Conservation (phyloP, 2,113 vertebrate genomes). For the Pyxicephalus adspersus region DNA sequence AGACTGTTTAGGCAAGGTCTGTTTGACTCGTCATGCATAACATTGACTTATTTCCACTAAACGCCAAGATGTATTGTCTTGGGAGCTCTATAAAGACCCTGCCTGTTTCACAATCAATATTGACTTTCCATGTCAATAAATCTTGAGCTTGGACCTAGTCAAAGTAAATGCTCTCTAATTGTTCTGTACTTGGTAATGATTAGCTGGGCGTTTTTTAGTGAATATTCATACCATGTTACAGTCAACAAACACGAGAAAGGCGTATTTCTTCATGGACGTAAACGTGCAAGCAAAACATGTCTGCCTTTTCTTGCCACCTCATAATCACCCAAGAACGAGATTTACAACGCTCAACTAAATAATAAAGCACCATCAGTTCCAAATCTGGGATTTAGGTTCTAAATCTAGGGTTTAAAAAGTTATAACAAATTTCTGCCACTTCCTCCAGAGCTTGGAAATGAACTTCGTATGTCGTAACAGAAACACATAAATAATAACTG, state of each 20-base stretch:
- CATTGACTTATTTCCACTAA: conserved; percentile 51
- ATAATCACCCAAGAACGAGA: conserved; percentile 9
- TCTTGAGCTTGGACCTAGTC: conserved; percentile 22
- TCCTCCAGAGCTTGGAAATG: not conserved
- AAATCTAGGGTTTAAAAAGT: too few species aligned
- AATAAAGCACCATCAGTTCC: too few species aligned
- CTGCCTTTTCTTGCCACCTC: not conserved
- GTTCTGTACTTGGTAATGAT: conserved; percentile 42
- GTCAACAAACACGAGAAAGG: not conserved
- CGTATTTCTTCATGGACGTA: not conserved
- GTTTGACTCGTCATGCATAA: conserved; percentile 32
- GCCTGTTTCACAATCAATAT: conserved; percentile 48
- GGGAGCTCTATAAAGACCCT: conserved; percentile 37
- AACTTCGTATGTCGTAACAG: too few species aligned
- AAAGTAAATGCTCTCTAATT: conserved; percentile 48
- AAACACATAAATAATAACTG: too few species aligned
- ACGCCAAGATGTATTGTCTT: conserved; percentile 41
- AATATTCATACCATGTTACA: conserved; percentile 9
- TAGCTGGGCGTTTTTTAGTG: conserved; percentile 18
- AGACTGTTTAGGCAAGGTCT: conserved; percentile 11
- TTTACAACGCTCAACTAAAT: not conserved
- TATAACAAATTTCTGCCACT: too few species aligned
- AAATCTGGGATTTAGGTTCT: not conserved
- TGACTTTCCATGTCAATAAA: conserved; percentile 55
- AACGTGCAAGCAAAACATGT: not conserved